phyloP scores from a whole-genome alignment of 2,797 vertebrate genomes.

The Neopelma chrysocephalum region DNA sequence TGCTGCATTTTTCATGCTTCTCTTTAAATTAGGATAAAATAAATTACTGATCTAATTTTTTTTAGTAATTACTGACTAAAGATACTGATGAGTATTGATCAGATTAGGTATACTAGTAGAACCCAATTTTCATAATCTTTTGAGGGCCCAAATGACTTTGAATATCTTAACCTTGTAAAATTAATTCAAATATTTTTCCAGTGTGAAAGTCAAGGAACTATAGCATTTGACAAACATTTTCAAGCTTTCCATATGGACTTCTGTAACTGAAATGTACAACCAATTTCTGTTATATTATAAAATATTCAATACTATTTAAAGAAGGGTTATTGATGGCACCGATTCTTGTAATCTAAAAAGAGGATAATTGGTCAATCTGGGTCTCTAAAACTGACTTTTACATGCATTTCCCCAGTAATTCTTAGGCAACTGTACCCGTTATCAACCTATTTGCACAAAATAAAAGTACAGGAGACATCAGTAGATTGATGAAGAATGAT shows the following conservation, averaged over 20 bases:
- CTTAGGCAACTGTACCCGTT: slow-evolving; percentile 18
- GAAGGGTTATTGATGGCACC: slow-evolving; percentile 20
- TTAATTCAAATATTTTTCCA: slow-evolving; percentile 11
- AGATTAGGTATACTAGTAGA: neutral
- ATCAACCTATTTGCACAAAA: neutral
- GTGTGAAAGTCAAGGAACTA: slow-evolving; percentile 21
- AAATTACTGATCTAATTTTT: neutral
- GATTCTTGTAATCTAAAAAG: slow-evolving; percentile 36
- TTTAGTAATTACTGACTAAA: neutral
- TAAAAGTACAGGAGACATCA: neutral
- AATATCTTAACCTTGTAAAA: neutral
- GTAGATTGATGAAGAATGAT: neutral
- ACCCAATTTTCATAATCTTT: neutral
- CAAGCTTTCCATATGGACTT: slow-evolving; percentile 33
- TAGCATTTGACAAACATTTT: slow-evolving; percentile 31
- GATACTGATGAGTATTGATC: neutral
- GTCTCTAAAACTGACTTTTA: slow-evolving; percentile 47
- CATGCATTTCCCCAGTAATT: slow-evolving; percentile 37
- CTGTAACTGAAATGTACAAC: slow-evolving; percentile 49
- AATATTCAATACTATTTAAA: slow-evolving; percentile 58
- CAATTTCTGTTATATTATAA: slow-evolving; percentile 33
- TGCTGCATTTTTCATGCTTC: neutral
- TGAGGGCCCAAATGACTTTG: neutral
- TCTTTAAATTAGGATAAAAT: neutral
- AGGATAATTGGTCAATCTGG: slow-evolving; percentile 45